Conservation (phyloP, 2,888 invertebrate species). For the Aphelenchoides bicaudatus region DNA sequence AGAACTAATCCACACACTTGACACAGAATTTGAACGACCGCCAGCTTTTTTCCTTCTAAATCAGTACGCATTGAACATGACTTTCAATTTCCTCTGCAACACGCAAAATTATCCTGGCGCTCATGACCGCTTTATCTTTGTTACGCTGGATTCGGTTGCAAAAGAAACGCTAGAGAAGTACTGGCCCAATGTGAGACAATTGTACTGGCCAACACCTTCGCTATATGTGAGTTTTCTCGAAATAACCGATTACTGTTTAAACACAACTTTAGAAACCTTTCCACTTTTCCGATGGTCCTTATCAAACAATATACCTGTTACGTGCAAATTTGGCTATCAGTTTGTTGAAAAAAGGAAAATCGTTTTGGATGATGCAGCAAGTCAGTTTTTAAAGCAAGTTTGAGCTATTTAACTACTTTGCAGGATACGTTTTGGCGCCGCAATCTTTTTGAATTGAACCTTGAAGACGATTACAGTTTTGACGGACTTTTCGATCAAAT, state of each 20-base stretch:
- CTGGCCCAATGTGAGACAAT: constrained; percentile 57
- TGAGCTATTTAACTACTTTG: not conserved
- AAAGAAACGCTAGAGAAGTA: constrained; percentile 43
- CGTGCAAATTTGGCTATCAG: constrained; percentile 54
- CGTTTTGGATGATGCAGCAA: constrained; percentile 61
- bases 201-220: constrained; percentile 59
- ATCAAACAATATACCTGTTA: constrained; percentile 57
- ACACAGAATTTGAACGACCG: constrained; percentile 46
- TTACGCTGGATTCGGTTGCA: constrained; percentile 54
- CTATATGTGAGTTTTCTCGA: constrained; percentile 48
- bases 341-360: constrained; percentile 50
- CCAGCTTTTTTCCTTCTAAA: constrained; percentile 58
- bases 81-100: constrained; percentile 59
- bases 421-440: constrained; percentile 40
- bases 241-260: not conserved
- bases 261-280: constrained; percentile 53
- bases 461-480: constrained; percentile 49
- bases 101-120: constrained; percentile 43
- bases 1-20: constrained; percentile 35
- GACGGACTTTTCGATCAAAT: constrained; percentile 59
- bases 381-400: constrained; percentile 34
- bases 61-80: constrained; percentile 59
- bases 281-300: constrained; percentile 58
- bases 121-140: constrained; percentile 55
- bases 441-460: constrained; percentile 53